phyloP scores from a whole-genome alignment of 1,140 invertebrate species.

The Pseudomyrmex dendroicus region DNA sequence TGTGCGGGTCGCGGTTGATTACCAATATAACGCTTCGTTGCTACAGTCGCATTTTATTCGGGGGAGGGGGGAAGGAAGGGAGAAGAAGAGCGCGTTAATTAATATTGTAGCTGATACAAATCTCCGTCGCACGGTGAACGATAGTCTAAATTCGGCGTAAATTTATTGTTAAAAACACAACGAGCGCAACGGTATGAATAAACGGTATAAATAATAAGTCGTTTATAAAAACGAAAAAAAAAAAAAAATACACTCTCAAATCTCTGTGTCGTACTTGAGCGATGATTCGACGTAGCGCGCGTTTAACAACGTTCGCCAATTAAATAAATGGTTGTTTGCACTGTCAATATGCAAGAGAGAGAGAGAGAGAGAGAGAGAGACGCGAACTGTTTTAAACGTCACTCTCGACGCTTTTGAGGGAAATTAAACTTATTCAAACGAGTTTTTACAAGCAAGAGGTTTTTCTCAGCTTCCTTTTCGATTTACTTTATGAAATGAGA shows the following conservation, averaged over 20 bases:
- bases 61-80: not conserved
- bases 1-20: not conserved
- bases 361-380: too few relatives aligned
- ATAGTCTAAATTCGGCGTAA: not conserved
- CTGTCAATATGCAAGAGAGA: not conserved
- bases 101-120: constrained; percentile 31
- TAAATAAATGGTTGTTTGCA: constrained; percentile 30
- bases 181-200: too few relatives aligned
- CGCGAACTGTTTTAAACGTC: constrained; percentile 14
- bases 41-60: constrained; percentile 34
- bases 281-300: constrained; percentile 43
- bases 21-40: constrained; percentile 16
- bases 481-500: constrained; percentile 35
- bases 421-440: constrained; percentile 20
- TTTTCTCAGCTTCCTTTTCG: not conserved
- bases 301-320: constrained; percentile 46
- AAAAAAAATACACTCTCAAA: constrained; percentile 21
- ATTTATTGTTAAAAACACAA: too few relatives aligned
- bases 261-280: constrained; percentile 7
- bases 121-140: constrained; percentile 9
- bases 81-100: constrained; percentile 23
- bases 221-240: constrained; percentile 6
- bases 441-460: not conserved
- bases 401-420: constrained; percentile 1
- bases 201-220: constrained; percentile 1